phyloP scores from a whole-genome alignment of 2,113 vertebrate species.

The Pangasianodon hypophthalmus region DNA sequence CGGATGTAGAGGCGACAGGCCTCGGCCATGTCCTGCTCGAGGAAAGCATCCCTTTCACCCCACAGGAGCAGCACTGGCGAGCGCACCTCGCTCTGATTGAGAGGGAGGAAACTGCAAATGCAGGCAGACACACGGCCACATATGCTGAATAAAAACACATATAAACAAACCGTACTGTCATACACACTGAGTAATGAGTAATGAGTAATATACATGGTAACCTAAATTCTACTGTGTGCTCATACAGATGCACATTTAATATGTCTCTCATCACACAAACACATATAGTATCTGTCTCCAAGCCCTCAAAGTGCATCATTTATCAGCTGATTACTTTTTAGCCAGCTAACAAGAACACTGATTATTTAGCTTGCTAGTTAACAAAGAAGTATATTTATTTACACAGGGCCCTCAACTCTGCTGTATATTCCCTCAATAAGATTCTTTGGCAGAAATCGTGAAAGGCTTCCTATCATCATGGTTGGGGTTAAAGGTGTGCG shows the following conservation, averaged over 20 bases:
- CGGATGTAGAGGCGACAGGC: conserved; percentile 89
- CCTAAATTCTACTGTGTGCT: neutral
- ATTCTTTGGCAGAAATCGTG: neutral
- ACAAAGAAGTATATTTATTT: neutral
- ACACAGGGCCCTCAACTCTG: neutral
- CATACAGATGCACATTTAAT: neutral
- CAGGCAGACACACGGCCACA: neutral
- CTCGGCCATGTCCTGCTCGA: conserved; percentile 96
- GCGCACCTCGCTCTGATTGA: conserved; percentile 84
- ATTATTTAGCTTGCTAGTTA: too few relatives aligned
- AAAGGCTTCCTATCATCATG: neutral
- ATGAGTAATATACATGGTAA: neutral
- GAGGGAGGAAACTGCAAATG: conserved; percentile 83
- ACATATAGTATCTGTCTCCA: neutral
- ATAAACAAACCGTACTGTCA: neutral
- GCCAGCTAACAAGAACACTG: neutral
- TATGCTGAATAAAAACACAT: neutral
- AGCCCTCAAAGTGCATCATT: neutral
- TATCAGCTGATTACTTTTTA: neutral
- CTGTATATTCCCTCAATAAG: neutral
- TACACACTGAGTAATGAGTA: neutral
- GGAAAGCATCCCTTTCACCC: conserved; percentile 91
- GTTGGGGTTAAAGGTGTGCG: neutral
- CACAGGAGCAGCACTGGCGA: conserved; percentile 91
- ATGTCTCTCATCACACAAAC: neutral